phyloP scores from a whole-genome alignment of 2,888 invertebrate species.

The Steromphala cineraria region DNA sequence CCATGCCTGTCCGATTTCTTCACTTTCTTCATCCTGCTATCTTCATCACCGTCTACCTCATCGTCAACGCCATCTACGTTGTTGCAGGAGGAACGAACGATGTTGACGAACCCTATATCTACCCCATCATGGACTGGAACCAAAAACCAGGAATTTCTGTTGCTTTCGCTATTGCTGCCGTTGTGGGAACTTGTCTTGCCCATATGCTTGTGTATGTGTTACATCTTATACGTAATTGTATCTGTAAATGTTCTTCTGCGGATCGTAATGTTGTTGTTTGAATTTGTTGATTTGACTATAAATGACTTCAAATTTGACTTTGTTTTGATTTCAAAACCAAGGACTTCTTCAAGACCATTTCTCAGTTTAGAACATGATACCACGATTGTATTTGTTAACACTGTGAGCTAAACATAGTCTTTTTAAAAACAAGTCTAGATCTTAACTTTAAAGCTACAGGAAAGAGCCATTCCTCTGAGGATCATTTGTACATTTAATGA shows the following conservation, averaged over 20 bases:
- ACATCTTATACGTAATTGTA: neutral
- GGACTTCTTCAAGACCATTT: no score
- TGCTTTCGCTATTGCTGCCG: neutral
- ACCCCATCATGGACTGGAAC: slow-evolving; percentile 44
- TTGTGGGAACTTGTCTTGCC: neutral
- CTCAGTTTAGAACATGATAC: no score
- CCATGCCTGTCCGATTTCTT: slow-evolving; percentile 50
- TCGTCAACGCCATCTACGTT: slow-evolving; percentile 45
- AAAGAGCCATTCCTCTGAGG: no score
- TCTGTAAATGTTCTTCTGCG: neutral
- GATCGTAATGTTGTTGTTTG: neutral
- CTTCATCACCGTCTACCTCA: slow-evolving; percentile 39
- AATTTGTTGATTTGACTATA: no score
- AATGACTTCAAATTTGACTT: no score
- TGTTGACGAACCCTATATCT: slow-evolving; percentile 38
- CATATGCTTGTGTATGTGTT: neutral
- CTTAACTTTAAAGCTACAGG: no score
- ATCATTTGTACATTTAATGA: no score
- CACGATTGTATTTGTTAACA: no score
- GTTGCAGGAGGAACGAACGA: slow-evolving; percentile 43
- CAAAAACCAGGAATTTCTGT: neutral
- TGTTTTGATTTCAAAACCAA: no score
- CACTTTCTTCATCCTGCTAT: slow-evolving; percentile 54
- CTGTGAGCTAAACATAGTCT: no score
- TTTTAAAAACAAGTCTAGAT: no score